phyloP scores from a whole-genome alignment of 2,888 invertebrate species.

The Eupithecia abbreviata region DNA sequence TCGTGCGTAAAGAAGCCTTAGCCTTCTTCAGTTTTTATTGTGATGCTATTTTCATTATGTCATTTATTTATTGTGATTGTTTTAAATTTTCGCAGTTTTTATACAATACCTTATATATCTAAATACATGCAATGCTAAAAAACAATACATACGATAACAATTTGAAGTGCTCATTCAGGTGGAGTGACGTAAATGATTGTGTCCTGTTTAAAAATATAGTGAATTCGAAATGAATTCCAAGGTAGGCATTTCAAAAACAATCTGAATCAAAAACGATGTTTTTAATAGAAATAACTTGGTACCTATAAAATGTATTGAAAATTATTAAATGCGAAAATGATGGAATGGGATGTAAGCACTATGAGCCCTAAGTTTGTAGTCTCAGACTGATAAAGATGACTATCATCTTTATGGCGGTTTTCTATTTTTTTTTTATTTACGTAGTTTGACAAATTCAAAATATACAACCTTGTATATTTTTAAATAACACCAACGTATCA shows the following conservation, averaged over 20 bases:
- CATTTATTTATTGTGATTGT: background rate
- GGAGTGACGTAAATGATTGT: background rate
- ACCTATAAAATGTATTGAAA: too few species aligned
- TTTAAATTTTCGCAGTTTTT: background rate
- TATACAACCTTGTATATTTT: too few species aligned
- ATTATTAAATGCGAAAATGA: too few species aligned
- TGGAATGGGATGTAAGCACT: background rate
- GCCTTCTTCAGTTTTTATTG: slow-evolving; percentile 45
- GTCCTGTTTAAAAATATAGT: background rate
- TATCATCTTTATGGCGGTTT: too few species aligned
- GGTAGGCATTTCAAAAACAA: background rate
- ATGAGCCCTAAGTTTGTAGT: background rate
- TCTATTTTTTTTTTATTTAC: too few species aligned
- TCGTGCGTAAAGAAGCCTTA: slow-evolving; percentile 57
- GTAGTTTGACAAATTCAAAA: background rate
- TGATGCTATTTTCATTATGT: background rate
- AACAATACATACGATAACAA: background rate
- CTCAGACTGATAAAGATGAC: too few species aligned
- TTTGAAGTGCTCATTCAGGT: background rate
- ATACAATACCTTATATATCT: background rate
- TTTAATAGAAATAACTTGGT: background rate
- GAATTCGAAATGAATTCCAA: background rate
- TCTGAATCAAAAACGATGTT: background rate
- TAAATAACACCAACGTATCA: background rate
- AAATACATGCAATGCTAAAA: background rate